Percentiles rank a stretch among this genome's conserved stretches.
Conservation (phyloP, 2,888 invertebrate species). For the Hypomecis punctinalis region DNA sequence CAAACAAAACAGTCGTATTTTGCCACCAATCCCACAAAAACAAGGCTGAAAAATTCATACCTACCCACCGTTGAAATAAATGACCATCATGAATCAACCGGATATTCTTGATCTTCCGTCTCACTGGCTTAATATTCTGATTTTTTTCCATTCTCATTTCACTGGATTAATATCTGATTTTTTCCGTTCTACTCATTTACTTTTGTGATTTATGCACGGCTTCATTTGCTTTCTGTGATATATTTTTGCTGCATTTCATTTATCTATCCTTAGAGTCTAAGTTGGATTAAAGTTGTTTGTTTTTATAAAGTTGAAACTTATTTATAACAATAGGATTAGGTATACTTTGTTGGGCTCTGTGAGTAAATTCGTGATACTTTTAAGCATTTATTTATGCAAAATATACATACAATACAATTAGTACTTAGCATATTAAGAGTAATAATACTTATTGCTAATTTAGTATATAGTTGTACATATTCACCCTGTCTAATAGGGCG, state of each 20-base stretch:
- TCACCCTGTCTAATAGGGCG: too few relatives aligned
- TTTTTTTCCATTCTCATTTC: conserved; percentile 66
- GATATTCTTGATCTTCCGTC: conserved; percentile 71
- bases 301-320: too few relatives aligned
- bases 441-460: too few relatives aligned
- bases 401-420: too few relatives aligned
- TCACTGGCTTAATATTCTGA: conserved; percentile 71
- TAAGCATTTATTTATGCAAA: too few relatives aligned
- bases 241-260: conserved; percentile 41
- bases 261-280: neutral
- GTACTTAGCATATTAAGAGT: too few relatives aligned
- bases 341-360: too few relatives aligned
- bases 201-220: conserved; percentile 70
- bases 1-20: too few relatives aligned
- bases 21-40: conserved; percentile 7
- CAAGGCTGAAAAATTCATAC: conserved; percentile 36
- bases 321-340: too few relatives aligned
- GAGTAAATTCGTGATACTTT: too few relatives aligned
- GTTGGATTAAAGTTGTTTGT: neutral
- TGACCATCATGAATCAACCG: conserved; percentile 68
- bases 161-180: conserved; percentile 71
- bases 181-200: conserved; percentile 70
- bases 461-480: too few relatives aligned
- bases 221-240: conserved; percentile 62
- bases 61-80: conserved; percentile 52